Conservation (phyloP, 2,113 vertebrate genomes). For the Elephas maximus region DNA sequence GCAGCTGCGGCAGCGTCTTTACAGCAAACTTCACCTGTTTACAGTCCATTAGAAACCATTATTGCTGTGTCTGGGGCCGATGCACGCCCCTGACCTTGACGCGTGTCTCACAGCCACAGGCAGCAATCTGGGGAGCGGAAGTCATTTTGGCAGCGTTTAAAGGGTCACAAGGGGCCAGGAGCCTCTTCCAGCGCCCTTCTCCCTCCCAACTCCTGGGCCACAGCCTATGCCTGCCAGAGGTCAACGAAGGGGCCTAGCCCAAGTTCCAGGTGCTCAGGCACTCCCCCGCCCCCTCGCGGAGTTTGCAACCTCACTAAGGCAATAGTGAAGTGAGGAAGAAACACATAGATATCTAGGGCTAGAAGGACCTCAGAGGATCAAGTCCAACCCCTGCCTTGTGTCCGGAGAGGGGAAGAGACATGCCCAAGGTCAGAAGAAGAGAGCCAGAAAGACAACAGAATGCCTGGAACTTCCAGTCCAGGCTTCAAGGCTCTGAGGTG, state of each 20-base stretch:
- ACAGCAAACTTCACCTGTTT: conserved; percentile 76
- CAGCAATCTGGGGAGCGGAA: conserved; percentile 68
- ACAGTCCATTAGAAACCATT: conserved; percentile 83
- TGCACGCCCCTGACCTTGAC: conserved; percentile 78
- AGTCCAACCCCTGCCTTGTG: not conserved
- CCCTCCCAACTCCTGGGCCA: not conserved
- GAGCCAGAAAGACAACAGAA: not conserved
- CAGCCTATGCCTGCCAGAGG: not conserved
- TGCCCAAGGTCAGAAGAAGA: not conserved
- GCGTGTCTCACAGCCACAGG: conserved; percentile 75
- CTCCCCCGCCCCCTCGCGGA: not conserved
- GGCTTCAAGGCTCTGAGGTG: not conserved
- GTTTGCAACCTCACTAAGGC: not conserved
- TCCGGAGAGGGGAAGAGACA: not conserved
- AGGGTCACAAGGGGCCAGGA: conserved; percentile 15
- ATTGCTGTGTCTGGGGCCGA: conserved; percentile 75
- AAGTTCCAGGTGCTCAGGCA: not conserved
- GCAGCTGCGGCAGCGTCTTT: conserved; percentile 1
- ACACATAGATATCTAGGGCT: not conserved
- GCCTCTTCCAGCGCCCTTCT: conserved; percentile 71
- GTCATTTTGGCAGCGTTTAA: conserved; percentile 43
- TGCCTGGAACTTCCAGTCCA: not conserved
- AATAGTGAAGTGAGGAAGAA: not conserved
- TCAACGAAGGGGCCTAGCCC: not conserved
- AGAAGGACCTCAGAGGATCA: not conserved